phyloP scores from a whole-genome alignment of 2,888 invertebrate species.

The Diarsia brunnea region DNA sequence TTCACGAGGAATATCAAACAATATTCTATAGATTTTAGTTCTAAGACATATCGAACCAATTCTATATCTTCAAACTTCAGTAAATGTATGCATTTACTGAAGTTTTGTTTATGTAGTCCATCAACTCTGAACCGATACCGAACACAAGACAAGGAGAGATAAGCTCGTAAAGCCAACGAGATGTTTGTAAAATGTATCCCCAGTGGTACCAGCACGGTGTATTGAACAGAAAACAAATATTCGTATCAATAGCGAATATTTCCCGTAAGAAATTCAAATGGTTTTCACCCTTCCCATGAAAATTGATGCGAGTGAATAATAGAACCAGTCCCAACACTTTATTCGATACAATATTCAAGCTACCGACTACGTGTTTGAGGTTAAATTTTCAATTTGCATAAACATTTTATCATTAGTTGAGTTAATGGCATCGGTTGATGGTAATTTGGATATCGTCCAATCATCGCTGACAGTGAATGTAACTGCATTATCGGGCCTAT shows the following conservation, averaged over 20 bases:
- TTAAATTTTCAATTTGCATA: slow-evolving; percentile 76
- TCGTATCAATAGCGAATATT: slow-evolving; percentile 80
- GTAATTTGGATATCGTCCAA: slow-evolving; percentile 62
- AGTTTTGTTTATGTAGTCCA: slow-evolving; percentile 29
- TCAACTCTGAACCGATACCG: slow-evolving; percentile 23
- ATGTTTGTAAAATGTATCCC: slow-evolving; percentile 77
- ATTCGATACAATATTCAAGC: slow-evolving; percentile 42
- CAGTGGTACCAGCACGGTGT: slow-evolving; percentile 72
- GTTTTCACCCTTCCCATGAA: slow-evolving; percentile 81
- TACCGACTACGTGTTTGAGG: slow-evolving; percentile 67
- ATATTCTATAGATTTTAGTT: neutral
- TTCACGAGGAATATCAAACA: neutral
- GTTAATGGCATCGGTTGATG: slow-evolving; percentile 59
- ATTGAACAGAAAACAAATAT: slow-evolving; percentile 81
- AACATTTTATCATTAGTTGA: slow-evolving; percentile 64
- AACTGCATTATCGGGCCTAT: slow-evolving; percentile 50
- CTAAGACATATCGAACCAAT: neutral
- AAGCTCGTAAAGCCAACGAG: slow-evolving; percentile 67
- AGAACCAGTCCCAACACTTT: slow-evolving; percentile 47
- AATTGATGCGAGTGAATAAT: slow-evolving; percentile 83
- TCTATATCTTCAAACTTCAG: slow-evolving; percentile 22
- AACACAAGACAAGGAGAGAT: slow-evolving; percentile 47
- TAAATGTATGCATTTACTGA: slow-evolving; percentile 19
- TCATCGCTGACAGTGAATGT: slow-evolving; percentile 52
- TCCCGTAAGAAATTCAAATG: slow-evolving; percentile 83